Conservation (phyloP, 2,888 invertebrate species). For the Muscina levida region DNA sequence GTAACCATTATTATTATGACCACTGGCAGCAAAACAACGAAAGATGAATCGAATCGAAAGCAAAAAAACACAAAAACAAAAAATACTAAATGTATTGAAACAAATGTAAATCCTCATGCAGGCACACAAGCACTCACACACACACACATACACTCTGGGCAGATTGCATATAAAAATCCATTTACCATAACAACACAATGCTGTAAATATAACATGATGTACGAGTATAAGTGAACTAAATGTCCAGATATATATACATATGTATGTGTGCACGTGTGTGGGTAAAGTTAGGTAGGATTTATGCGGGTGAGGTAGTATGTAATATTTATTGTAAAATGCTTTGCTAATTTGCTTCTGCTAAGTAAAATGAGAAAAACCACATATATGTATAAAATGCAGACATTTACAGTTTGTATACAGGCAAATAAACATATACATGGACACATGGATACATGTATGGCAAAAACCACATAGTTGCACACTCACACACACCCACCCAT, state of each 20-base stretch:
- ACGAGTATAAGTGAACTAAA: neutral
- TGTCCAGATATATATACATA: neutral
- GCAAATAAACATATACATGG: neutral
- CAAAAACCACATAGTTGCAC: neutral
- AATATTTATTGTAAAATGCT: conserved; percentile 24
- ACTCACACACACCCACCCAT: neutral
- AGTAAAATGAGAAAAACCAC: conserved; percentile 41
- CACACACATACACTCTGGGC: too few species aligned
- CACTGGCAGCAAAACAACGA: conserved; percentile 16
- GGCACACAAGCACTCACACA: neutral
- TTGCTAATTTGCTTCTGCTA: conserved; percentile 36
- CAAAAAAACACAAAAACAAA: neutral
- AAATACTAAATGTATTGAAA: neutral
- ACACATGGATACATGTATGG: neutral
- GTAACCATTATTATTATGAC: conserved; percentile 33
- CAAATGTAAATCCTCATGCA: conserved; percentile 13
- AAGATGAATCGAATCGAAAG: neutral
- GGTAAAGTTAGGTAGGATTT: too few species aligned
- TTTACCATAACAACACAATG: neutral
- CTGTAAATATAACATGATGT: neutral
- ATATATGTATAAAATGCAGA: conserved; percentile 19
- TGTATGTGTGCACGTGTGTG: neutral
- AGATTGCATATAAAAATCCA: neutral
- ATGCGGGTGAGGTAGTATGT: neutral
- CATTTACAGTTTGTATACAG: neutral